Percentiles rank a stretch among this genome's conserved stretches.
These are phyloP conservation scores for Gobionotothen gibberifrons DNA, from an alignment of 2,797 vertebrate genomes.

Conservation along the genomic window DNA sequence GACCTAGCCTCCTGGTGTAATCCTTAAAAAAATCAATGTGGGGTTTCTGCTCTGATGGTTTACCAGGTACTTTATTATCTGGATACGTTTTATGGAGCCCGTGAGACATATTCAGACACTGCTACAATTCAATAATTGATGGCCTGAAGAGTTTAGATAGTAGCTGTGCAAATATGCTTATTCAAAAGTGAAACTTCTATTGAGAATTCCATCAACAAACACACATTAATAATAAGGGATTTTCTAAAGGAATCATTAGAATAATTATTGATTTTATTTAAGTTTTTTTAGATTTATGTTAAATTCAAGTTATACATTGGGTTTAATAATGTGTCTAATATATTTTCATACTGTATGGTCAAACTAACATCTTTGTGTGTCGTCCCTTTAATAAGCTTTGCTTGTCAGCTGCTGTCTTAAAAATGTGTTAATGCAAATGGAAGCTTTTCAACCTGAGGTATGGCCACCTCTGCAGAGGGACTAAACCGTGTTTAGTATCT, in stretches of 20 bases:
- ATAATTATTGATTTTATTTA: not conserved
- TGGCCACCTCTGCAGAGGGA: constrained; percentile 58
- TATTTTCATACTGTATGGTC: not conserved
- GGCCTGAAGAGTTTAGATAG: constrained; percentile 35
- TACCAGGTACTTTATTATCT: constrained; percentile 52
- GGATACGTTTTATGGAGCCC: constrained; percentile 48
- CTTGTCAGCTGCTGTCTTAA: constrained; percentile 62
- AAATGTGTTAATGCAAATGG: constrained; percentile 85
- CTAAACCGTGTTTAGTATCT: constrained; percentile 75
- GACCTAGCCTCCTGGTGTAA: constrained; percentile 4
- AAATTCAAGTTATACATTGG: not conserved
- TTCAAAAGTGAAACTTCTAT: constrained; percentile 9
- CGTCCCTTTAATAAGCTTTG: constrained; percentile 44
- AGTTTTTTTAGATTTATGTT: not conserved
- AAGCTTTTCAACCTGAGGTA: constrained; percentile 53
- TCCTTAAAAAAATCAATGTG: constrained; percentile 42
- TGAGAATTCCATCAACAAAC: constrained; percentile 14
- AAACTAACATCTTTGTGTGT: constrained; percentile 32
- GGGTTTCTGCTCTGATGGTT: constrained; percentile 39
- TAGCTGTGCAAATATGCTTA: constrained; percentile 17
- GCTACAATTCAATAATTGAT: constrained; percentile 37
- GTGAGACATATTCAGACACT: constrained; percentile 38
- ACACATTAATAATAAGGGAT: not conserved
- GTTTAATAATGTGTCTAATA: constrained; percentile 9
- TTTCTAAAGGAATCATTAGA: not conserved